Evolutionary conservation across 2,797 vertebrate genomes (phyloP), one percentile per base, ranked within the genome.

Genomic region (Acrossocheilus wenchowensis): DNA sequence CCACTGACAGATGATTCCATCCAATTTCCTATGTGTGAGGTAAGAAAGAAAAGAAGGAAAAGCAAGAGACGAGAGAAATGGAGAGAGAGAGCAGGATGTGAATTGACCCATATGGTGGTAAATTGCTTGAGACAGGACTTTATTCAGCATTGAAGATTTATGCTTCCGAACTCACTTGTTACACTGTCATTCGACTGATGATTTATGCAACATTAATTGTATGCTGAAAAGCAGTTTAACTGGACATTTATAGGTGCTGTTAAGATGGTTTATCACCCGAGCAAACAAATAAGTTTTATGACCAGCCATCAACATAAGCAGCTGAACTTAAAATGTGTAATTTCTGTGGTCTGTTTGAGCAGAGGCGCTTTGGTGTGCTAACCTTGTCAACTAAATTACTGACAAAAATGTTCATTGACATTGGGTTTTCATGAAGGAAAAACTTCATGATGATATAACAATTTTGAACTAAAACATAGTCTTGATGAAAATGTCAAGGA

Each of bases 11-110:
- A 83, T 41, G 72, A 78, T 75, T 69, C 41, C 69, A 85, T 43
- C 64, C 87, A 88, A 89, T 89, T 87, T 87, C n/a, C 71, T 15
- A 45, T 45, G 84, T 89, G 89, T 86, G 75, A 89, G 60, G 48
- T 79, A 48, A 78, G 43, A 81, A 62, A 66, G 78, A 30, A 48
- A 66, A 62, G 21, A 60, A 78, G n/a, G 39, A 3, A 68, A 34
- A 50, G 17, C 11, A 26, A 50, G 43, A 68, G 17, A 69, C 19
- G 0, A 66, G 30, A 34, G 30, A n/a, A 11, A 45, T 10, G 2
- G 50, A 57, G n/a, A 80, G 78, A 72, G 78, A 19, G 57, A 52
- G 60, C 30, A 30, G 66, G n/a, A 71, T 72, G 84, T 79, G 64
- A 57, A 62, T 21, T 80, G 75, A 83, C 26, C 39, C 30, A 39